Conservation (phyloP, 2,888 invertebrate genomes). For the Parnassius mnemosyne region DNA sequence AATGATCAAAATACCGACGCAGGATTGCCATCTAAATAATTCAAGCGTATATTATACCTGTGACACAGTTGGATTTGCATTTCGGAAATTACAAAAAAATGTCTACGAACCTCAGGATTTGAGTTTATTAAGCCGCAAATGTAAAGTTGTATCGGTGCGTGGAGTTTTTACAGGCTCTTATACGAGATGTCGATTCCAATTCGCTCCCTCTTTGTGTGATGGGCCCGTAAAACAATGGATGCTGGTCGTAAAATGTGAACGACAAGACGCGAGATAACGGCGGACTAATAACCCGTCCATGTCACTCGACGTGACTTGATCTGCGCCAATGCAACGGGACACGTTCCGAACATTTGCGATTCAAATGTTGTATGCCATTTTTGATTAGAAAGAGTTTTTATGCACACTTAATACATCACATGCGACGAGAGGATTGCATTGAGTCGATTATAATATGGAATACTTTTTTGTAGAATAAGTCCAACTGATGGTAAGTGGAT, state of each 20-base stretch:
- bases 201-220: constrained; percentile 52
- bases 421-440: too few species aligned
- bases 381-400: neutral
- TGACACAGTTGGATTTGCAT: constrained; percentile 35
- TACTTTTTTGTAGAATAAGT: too few species aligned
- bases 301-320: constrained; percentile 27
- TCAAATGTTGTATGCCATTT: constrained; percentile 30
- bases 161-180: constrained; percentile 76
- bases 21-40: constrained; percentile 79
- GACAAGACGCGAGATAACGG: constrained; percentile 66
- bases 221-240: constrained; percentile 70
- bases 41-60: constrained; percentile 59
- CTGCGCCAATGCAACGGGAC: constrained; percentile 22
- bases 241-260: constrained; percentile 59
- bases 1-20: constrained; percentile 74
- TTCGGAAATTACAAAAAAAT: neutral
- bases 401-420: neutral
- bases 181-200: constrained; percentile 76
- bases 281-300: constrained; percentile 54
- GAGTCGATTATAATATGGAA: too few species aligned
- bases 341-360: constrained; percentile 35
- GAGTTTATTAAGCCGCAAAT: constrained; percentile 14
- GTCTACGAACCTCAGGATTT: constrained; percentile 10
- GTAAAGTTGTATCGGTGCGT: constrained; percentile 45
- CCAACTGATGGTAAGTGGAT: too few species aligned